Base-by-base conservation (phyloP, 2,113 vertebrate genomes). In the Sakesphorus luctuosus region DNA sequence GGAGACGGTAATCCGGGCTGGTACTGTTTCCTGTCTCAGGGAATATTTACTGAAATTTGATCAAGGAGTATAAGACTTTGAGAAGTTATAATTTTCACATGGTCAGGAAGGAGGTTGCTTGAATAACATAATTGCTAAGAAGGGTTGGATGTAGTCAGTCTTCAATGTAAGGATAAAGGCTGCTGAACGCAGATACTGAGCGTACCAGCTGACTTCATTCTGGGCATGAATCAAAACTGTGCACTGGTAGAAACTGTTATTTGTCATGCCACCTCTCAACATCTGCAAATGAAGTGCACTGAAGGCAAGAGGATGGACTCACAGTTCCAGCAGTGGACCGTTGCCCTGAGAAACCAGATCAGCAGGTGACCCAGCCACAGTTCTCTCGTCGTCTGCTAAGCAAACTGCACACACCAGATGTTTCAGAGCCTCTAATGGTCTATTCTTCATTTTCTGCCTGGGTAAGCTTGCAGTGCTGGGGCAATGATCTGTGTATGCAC, bases 361-460 rank as follows among this genome's bases (percentile, higher is more conserved):
- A 81, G 81, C 69, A 89, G 65, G 56, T 82, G 69, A 49, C 21
- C 14, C 76, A 78, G 47, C 9, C 33, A 53, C 38, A 21, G 14
- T 44, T 49, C 61, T 92, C 33, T 29, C 12, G 43, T 23, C 0
- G 0, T 19, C 26, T 2, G 1, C 84, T 36, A 40, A 65, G 72
- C 43, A 94, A 92, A 63, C 44, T 13, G n/a, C 50, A n/a, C 28
- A 26, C 40, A 62, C 23, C 85, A 88, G 59, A 63, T 7, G 31
- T 84, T 84, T 69, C 52, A 63, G 38, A 84, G 73, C 25, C 80
- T n/a, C 13, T 52, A 65, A 93, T 56, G 85, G 68, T 38, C 43
- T 65, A 40, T 56, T 88, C 66, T 61, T 75, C 73, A 84, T 92
- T 92, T 95, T 92, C 88, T 90, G 86, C 28, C 55, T 77, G 92